Conservation (phyloP, 53 echinoderm and acorn worm genomes). For the Holothuria leucospilota region DNA sequence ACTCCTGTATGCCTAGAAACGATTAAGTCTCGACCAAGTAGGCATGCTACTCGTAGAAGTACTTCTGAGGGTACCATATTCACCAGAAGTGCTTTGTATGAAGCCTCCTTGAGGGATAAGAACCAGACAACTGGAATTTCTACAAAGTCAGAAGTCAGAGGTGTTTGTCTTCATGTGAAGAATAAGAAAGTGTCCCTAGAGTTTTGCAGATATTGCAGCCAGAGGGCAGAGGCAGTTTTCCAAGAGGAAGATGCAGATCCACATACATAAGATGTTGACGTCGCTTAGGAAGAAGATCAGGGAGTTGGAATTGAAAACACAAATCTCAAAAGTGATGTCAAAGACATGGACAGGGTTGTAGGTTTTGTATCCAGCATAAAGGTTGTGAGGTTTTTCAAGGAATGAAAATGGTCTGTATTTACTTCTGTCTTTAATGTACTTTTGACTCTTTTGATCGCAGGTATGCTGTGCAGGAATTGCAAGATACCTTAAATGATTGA, state of each 20-base stretch:
- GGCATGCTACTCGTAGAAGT: not conserved
- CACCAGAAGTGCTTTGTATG: slow-evolving; percentile 29
- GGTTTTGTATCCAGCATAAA: not conserved
- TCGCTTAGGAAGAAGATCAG: no score
- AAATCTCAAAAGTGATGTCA: no score
- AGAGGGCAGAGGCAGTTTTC: slow-evolving; percentile 58
- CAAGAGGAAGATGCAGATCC: not conserved
- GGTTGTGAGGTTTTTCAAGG: not conserved
- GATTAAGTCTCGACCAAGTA: not conserved
- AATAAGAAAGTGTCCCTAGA: slow-evolving; percentile 72
- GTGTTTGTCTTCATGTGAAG: slow-evolving; percentile 82
- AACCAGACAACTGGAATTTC: not conserved
- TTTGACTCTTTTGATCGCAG: no score
- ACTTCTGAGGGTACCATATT: not conserved
- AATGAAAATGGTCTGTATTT: not conserved
- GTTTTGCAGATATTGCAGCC: slow-evolving; percentile 76
- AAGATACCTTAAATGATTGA: no score
- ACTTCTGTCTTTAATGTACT: no score
- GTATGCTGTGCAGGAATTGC: no score
- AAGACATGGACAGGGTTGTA: not conserved
- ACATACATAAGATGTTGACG: not conserved
- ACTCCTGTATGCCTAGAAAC: slow-evolving; percentile 33
- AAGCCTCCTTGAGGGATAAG: slow-evolving; percentile 26
- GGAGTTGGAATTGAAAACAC: no score
- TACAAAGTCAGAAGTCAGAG: slow-evolving; percentile 35